phyloP scores from a whole-genome alignment of 2,113 vertebrate species.

The Mesembrinibis cayennensis region DNA sequence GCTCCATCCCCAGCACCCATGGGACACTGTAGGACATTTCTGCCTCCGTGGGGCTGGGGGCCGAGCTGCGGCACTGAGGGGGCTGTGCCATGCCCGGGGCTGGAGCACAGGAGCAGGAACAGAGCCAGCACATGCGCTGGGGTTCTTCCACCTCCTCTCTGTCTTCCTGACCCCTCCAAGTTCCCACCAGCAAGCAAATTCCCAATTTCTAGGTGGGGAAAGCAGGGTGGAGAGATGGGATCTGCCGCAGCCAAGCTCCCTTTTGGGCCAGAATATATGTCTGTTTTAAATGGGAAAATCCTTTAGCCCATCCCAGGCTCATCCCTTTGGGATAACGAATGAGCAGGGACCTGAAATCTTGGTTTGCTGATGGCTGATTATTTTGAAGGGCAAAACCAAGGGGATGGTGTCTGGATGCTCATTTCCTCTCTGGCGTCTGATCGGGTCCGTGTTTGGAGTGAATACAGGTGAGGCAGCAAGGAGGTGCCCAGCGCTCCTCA shows the following conservation, averaged over 20 bases:
- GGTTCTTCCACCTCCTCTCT: not conserved
- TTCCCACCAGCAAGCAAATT: not conserved
- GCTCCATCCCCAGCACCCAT: fast-evolving
- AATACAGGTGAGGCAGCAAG: not conserved
- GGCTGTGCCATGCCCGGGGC: not conserved
- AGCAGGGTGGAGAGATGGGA: not conserved
- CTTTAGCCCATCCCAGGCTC: not conserved
- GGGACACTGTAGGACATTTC: not conserved
- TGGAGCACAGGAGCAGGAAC: not conserved
- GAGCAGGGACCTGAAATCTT: not conserved
- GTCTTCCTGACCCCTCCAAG: not conserved
- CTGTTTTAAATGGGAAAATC: not conserved
- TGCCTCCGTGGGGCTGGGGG: not conserved
- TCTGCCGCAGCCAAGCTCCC: not conserved
- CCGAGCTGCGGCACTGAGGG: fast-evolving
- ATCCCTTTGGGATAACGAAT: not conserved
- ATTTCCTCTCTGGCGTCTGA: fast-evolving
- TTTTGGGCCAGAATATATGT: not conserved
- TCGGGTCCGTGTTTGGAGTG: fast-evolving
- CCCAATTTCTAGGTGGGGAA: not conserved
- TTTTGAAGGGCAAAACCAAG: not conserved
- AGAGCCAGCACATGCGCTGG: not conserved
- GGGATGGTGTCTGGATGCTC: not conserved
- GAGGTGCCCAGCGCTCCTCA: not conserved
- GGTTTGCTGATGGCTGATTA: not conserved